Conservation (phyloP, 1,140 invertebrate genomes). For the Calliphora vicina region DNA sequence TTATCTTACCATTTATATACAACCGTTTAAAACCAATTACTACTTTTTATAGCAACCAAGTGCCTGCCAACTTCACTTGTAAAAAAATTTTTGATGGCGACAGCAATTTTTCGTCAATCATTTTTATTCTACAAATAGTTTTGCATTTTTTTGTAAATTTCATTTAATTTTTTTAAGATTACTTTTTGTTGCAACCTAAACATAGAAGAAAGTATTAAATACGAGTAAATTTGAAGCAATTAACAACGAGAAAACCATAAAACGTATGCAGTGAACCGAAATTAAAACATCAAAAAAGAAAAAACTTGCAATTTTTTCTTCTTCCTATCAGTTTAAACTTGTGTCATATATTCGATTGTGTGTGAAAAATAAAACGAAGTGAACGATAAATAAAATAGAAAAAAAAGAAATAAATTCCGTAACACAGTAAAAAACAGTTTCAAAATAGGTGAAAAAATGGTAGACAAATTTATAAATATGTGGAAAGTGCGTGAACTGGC, state of each 20-base stretch:
- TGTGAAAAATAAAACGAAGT: background rate
- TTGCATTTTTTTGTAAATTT: background rate
- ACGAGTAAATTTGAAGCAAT: background rate
- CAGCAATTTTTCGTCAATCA: slow-evolving; percentile 9
- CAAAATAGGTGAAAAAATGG: slow-evolving; percentile 51
- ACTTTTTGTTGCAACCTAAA: background rate
- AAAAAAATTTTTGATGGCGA: slow-evolving; percentile 12
- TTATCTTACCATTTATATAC: background rate
- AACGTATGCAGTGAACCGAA: slow-evolving; percentile 24
- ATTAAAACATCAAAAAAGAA: background rate
- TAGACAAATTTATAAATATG: slow-evolving; percentile 81
- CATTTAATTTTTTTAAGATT: background rate
- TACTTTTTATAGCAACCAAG: too few species aligned
- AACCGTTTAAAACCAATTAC: background rate
- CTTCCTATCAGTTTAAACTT: background rate
- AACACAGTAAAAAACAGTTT: background rate
- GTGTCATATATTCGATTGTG: background rate
- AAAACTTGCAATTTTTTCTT: background rate
- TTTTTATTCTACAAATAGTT: slow-evolving; percentile 6
- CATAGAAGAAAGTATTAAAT: background rate
- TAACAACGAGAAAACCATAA: background rate
- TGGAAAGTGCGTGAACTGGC: slow-evolving; percentile 94
- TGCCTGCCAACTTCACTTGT: slow-evolving; percentile 4
- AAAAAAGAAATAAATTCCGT: background rate
- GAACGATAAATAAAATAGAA: background rate